Conservation (phyloP, 2,888 invertebrate species). For the Eupelmus urozonus region DNA sequence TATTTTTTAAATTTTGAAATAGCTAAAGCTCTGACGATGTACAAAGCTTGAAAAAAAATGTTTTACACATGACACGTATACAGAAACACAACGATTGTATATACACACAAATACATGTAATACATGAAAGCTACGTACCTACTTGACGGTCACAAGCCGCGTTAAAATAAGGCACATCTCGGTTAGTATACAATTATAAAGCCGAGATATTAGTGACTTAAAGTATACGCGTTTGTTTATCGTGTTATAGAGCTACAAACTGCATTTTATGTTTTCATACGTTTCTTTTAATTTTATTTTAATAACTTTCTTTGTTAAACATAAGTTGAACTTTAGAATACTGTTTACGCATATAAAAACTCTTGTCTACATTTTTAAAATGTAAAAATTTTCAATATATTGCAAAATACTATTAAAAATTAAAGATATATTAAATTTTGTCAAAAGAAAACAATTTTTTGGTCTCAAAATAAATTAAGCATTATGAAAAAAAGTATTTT, state of each 20-base stretch:
- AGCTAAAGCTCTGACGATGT: neutral
- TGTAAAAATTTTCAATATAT: too few relatives aligned
- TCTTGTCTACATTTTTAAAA: too few relatives aligned
- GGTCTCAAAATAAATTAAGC: neutral
- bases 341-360: too few relatives aligned
- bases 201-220: constrained; percentile 57
- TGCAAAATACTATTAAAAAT: too few relatives aligned
- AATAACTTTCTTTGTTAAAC: too few relatives aligned
- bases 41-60: constrained; percentile 35
- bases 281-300: too few relatives aligned
- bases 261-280: neutral
- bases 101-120: constrained; percentile 56
- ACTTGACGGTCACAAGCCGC: constrained; percentile 78
- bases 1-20: neutral
- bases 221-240: constrained; percentile 51
- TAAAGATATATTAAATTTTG: too few relatives aligned
- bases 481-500: neutral
- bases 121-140: constrained; percentile 74
- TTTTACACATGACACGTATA: constrained; percentile 39
- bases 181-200: constrained; percentile 73
- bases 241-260: constrained; percentile 39
- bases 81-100: constrained; percentile 16
- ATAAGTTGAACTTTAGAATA: too few relatives aligned
- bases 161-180: constrained; percentile 76
- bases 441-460: neutral